Evolutionary conservation across 2,888 invertebrate genomes (phyloP).

Genomic region (Tyria jacobaeae): DNA sequence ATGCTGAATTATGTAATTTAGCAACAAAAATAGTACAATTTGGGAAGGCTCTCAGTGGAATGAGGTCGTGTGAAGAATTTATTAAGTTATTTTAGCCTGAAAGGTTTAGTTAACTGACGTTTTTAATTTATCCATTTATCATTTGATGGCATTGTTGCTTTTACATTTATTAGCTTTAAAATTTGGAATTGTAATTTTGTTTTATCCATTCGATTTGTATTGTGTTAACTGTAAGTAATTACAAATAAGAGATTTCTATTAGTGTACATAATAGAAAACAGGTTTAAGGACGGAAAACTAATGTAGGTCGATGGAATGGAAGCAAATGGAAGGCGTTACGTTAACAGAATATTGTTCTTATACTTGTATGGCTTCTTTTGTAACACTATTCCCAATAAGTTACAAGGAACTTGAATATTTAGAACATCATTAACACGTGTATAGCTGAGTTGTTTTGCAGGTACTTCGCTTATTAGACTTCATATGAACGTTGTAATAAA

Average conservation of each 20-base stretch:
- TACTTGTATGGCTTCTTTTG: constrained; percentile 64
- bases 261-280: neutral
- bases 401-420: constrained; percentile 58
- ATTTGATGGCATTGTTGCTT: too few relatives aligned
- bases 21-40: neutral
- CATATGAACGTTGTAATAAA: too few relatives aligned
- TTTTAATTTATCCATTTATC: neutral
- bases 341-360: constrained; percentile 48
- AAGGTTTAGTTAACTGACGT: neutral
- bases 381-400: constrained; percentile 59
- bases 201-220: too few relatives aligned
- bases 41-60: neutral
- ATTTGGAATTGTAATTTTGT: too few relatives aligned
- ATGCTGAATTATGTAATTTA: neutral
- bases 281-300: constrained; percentile 18
- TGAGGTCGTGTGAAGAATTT: neutral
- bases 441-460: too few relatives aligned
- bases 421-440: constrained; percentile 12
- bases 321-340: constrained; percentile 39
- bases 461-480: too few relatives aligned
- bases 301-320: constrained; percentile 44
- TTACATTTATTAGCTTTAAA: too few relatives aligned
- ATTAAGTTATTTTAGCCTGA: neutral
- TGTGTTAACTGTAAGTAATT: neutral
- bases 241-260: too few relatives aligned